A percentile compares a stretch with the other conserved stretches of the same genome.
phyloP scores from a whole-genome alignment of 2,113 vertebrate species.

The Puffinus mauretanicus region DNA sequence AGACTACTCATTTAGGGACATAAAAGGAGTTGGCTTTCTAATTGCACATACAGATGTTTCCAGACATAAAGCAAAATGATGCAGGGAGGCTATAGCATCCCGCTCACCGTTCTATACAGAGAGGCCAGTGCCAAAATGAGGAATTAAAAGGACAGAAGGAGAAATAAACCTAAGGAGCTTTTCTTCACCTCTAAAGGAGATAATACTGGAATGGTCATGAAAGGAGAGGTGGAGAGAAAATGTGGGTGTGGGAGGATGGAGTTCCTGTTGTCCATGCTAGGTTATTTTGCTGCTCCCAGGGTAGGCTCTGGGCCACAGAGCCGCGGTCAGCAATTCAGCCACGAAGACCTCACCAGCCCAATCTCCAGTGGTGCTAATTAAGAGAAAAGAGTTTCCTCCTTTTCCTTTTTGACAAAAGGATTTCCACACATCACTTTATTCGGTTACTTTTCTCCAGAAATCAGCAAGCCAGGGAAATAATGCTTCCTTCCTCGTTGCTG shows the following conservation, averaged over 20 bases:
- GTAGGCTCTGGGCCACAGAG: neutral
- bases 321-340: neutral
- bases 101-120: neutral
- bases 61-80: constrained; percentile 52
- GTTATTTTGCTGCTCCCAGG: neutral
- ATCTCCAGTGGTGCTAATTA: neutral
- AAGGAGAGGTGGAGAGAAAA: neutral
- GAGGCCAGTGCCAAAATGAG: neutral
- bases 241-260: neutral
- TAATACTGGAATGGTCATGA: neutral
- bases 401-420: neutral
- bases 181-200: neutral
- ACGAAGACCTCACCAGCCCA: neutral
- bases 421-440: constrained; percentile 4
- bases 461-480: neutral
- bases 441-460: neutral
- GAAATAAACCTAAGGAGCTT: neutral
- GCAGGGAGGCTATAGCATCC: neutral
- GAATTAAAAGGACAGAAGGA: neutral
- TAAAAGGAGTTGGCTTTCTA: constrained; percentile 53
- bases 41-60: constrained; percentile 48
- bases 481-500: neutral
- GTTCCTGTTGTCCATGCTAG: neutral
- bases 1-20: constrained; percentile 48
- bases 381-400: neutral